These are phyloP conservation scores for Ursus arctos DNA, from an alignment of 2,113 vertebrate species.

Conservation along the genomic window DNA sequence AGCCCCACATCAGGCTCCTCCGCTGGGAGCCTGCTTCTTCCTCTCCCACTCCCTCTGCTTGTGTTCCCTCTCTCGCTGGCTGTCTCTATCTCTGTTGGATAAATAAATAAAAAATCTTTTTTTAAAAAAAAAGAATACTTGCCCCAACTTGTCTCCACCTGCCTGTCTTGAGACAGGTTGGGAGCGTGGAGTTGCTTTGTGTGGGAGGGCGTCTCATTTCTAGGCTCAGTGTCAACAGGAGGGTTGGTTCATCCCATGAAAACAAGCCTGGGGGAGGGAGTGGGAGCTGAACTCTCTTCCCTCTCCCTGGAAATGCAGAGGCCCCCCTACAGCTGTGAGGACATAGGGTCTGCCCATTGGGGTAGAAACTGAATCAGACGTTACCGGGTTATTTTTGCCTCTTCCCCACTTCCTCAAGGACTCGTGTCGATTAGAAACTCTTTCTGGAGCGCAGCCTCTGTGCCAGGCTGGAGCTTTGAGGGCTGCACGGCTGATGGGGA, in stretches of 20 bases:
- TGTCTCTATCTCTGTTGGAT: too few species aligned
- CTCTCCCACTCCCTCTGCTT: too few species aligned
- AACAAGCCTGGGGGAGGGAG: not conserved
- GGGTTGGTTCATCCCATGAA: not conserved
- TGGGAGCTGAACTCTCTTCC: not conserved
- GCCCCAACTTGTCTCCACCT: not conserved
- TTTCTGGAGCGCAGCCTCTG: not conserved
- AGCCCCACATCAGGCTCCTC: too few species aligned
- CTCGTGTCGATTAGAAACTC: not conserved
- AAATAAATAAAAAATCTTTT: too few species aligned
- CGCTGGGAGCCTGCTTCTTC: too few species aligned
- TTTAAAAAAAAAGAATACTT: not conserved
- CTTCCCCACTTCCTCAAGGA: not conserved
- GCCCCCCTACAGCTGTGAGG: not conserved
- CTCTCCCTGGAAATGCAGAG: not conserved
- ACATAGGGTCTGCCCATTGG: not conserved
- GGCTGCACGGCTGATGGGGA: not conserved
- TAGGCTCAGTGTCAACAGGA: too few species aligned
- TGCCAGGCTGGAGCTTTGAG: not conserved
- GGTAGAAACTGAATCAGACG: not conserved
- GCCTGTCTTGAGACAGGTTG: not conserved
- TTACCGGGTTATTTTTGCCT: not conserved
- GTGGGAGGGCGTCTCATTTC: fast-evolving
- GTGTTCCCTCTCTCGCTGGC: too few species aligned
- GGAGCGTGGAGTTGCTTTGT: fast-evolving